phyloP scores from a whole-genome alignment of 2,888 invertebrate species.

The Ethmia dodecea region DNA sequence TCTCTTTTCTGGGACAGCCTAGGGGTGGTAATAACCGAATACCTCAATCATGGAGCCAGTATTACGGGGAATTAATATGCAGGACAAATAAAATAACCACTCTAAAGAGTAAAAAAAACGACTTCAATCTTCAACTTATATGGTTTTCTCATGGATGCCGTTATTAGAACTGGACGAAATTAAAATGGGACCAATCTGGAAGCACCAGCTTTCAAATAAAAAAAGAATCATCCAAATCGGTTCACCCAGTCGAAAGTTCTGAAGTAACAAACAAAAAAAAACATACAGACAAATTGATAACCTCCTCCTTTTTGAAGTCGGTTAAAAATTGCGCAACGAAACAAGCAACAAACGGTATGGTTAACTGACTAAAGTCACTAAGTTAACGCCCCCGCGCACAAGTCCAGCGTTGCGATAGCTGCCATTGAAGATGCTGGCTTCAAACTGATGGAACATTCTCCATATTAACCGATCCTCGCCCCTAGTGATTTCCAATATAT shows the following conservation, averaged over 20 bases:
- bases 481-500: not conserved
- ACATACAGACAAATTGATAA: too few relatives aligned
- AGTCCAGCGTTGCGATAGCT: not conserved
- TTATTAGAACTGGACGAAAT: too few relatives aligned
- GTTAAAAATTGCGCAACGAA: not conserved
- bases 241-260: not conserved
- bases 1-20: not conserved
- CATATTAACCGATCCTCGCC: not conserved
- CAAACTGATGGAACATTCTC: not conserved
- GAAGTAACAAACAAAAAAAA: not conserved
- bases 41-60: not conserved
- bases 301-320: too few relatives aligned
- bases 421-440: not conserved
- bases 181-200: too few relatives aligned
- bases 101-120: too few relatives aligned
- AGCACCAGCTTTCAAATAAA: too few relatives aligned
- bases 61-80: not conserved
- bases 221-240: not conserved
- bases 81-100: too few relatives aligned
- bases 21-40: not conserved
- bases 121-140: too few relatives aligned
- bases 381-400: not conserved
- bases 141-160: too few relatives aligned
- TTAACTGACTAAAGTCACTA: not conserved
- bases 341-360: not conserved